Percentiles rank a stretch among this genome's conserved stretches.
phyloP scores from a whole-genome alignment of 2,797 vertebrate species.

The Erethizon dorsatum region DNA sequence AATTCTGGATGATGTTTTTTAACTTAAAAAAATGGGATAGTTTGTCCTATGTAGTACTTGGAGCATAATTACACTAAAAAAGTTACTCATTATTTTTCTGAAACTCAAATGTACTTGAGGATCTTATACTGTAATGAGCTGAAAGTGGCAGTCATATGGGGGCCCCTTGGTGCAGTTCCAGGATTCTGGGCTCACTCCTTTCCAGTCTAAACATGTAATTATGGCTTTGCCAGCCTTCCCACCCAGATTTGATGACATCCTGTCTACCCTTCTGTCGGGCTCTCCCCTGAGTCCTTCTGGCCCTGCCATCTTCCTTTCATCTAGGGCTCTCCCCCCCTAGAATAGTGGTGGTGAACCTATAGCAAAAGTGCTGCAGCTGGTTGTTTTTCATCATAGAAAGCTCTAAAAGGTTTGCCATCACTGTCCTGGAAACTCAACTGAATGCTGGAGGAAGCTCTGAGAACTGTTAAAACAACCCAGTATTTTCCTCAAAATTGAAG shows the following conservation, averaged over 20 bases:
- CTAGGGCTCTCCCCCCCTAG: not conserved
- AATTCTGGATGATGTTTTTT: not conserved
- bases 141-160: too few species aligned
- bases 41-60: not conserved
- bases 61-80: not conserved
- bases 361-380: not conserved
- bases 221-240: not conserved
- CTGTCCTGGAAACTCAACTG: not conserved
- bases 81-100: not conserved
- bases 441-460: not conserved
- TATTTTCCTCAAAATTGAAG: not conserved
- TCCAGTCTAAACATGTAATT: rapidly evolving
- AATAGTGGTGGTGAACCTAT: not conserved
- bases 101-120: not conserved
- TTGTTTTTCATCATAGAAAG: not conserved
- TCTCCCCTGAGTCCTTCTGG: not conserved
- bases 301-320: not conserved
- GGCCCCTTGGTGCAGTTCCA: not conserved
- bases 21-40: not conserved
- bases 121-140: not conserved
- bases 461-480: not conserved
- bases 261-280: not conserved
- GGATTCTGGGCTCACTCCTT: too few species aligned
- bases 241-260: rapidly evolving
- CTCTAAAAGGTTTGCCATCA: not conserved